Conservation (phyloP, 1,140 invertebrate species). For the Trissolcus basalis region DNA sequence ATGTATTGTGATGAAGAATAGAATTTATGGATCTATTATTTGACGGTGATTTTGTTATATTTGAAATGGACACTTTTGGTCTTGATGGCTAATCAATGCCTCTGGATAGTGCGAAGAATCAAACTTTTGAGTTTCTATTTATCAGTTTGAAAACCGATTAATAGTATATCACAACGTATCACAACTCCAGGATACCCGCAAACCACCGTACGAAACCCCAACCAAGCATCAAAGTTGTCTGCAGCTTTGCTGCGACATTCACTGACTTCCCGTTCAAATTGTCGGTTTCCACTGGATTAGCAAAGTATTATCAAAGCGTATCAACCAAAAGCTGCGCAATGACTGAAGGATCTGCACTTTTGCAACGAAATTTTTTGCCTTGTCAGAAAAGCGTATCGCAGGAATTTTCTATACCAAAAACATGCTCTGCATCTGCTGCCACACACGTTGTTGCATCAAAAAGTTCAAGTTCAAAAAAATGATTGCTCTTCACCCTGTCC, state of each 20-base stretch:
- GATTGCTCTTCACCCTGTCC: too few species aligned
- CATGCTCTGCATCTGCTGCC: too few species aligned
- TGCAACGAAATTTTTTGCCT: conserved; percentile 19
- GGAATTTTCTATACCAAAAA: neutral
- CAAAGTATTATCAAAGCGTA: conserved; percentile 56
- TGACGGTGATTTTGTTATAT: too few species aligned
- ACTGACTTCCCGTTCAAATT: conserved; percentile 41
- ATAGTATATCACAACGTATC: conserved; percentile 49
- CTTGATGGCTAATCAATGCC: too few species aligned
- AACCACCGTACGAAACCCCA: conserved; percentile 42
- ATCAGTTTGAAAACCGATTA: conserved; percentile 53
- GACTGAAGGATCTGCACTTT: conserved; percentile 22
- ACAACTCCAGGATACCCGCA: conserved; percentile 37
- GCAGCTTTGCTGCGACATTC: conserved; percentile 44
- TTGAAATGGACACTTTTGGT: too few species aligned
- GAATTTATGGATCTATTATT: too few species aligned
- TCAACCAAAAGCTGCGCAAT: conserved; percentile 35
- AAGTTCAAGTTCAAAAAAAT: too few species aligned
- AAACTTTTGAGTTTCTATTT: conserved; percentile 29
- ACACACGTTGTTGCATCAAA: too few species aligned
- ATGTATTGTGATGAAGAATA: too few species aligned
- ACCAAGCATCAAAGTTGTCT: conserved; percentile 48
- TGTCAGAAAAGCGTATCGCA: neutral
- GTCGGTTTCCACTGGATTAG: conserved; percentile 48
- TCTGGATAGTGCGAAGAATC: neutral